These are phyloP conservation scores for Rhopalosiphum maidis DNA, from an alignment of 1,140 invertebrate genomes.

Conservation along the genomic window DNA sequence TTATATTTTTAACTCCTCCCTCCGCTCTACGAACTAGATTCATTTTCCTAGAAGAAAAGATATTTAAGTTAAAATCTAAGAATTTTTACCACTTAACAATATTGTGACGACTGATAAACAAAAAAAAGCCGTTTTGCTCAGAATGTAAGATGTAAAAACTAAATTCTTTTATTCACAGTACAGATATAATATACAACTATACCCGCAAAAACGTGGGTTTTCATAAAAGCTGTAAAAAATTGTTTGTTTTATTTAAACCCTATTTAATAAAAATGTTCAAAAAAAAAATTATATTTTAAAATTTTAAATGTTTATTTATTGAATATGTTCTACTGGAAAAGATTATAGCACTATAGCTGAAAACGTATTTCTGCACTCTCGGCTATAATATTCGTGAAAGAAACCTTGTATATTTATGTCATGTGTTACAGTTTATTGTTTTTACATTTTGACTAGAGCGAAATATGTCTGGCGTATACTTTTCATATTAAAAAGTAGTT, in stretches of 20 bases:
- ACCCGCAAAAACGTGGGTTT: background rate
- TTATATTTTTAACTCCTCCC: too few relatives aligned
- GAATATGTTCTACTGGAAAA: background rate
- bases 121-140: too few relatives aligned
- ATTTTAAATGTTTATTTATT: background rate
- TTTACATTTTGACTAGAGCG: background rate
- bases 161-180: too few relatives aligned
- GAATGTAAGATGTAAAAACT: too few relatives aligned
- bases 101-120: too few relatives aligned
- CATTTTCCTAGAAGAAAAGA: too few relatives aligned
- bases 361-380: background rate
- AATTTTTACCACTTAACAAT: too few relatives aligned
- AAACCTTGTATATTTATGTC: too few relatives aligned
- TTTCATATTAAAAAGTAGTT: background rate
- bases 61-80: too few relatives aligned
- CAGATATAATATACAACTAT: too few relatives aligned
- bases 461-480: background rate
- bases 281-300: background rate
- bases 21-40: too few relatives aligned
- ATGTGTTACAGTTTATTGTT: background rate
- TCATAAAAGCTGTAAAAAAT: background rate
- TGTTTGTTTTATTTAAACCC: background rate
- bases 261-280: background rate
- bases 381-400: background rate
- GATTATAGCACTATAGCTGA: background rate